phyloP scores from a whole-genome alignment of 2,113 vertebrate genomes.

The Psephotus haematonotus region DNA sequence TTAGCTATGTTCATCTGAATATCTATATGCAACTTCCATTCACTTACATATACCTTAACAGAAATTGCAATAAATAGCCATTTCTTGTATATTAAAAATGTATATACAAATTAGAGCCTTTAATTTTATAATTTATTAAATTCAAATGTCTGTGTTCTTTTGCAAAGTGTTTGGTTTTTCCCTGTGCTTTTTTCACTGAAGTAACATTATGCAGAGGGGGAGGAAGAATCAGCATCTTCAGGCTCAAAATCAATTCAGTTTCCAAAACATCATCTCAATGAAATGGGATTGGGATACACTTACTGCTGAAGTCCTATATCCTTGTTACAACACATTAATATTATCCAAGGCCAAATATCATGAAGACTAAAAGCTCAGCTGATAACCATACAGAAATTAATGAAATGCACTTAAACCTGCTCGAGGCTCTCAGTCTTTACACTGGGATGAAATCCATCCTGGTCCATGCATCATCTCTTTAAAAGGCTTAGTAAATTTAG shows the following conservation, averaged over 20 bases:
- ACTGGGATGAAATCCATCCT: not conserved
- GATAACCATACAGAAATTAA: not conserved
- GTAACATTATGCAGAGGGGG: not conserved
- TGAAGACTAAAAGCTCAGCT: not conserved
- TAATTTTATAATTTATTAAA: slow-evolving; percentile 97
- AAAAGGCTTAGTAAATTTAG: not conserved
- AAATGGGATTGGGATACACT: not conserved
- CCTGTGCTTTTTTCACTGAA: slow-evolving; percentile 12
- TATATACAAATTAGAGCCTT: slow-evolving; percentile 87
- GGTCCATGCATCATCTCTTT: not conserved
- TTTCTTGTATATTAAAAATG: slow-evolving; percentile 85
- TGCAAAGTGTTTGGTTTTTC: slow-evolving; percentile 78
- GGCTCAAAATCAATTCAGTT: not conserved
- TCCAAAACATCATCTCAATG: not conserved
- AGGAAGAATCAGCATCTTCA: not conserved
- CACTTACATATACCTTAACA: slow-evolving; percentile 71
- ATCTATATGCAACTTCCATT: slow-evolving; percentile 65
- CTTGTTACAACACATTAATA: not conserved
- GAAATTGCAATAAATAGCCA: slow-evolving; percentile 71
- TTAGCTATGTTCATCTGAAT: slow-evolving; percentile 70
- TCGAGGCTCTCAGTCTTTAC: not conserved
- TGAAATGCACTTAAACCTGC: not conserved
- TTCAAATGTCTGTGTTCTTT: slow-evolving; percentile 83
- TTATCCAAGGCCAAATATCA: not conserved
- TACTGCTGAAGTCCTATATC: not conserved